A percentile compares a stretch with the other conserved stretches of the same genome.
Evolutionary conservation across 2,888 invertebrate species (phyloP).

Genomic region (Ceraclea dissimilis): DNA sequence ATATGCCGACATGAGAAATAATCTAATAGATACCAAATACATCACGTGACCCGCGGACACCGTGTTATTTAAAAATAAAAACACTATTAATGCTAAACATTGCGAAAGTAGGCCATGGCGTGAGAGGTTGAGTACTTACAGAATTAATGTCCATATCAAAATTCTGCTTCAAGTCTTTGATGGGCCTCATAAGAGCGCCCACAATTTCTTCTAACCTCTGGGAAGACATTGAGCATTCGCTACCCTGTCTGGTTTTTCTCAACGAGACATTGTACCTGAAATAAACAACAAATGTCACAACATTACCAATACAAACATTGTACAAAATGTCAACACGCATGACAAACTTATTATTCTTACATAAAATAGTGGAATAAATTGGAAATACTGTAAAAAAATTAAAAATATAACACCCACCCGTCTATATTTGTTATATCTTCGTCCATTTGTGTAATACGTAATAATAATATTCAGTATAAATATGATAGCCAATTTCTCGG

Average conservation of each 20-base stretch:
- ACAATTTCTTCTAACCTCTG: conserved; percentile 42
- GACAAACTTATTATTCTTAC: background rate
- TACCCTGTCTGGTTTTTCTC: conserved; percentile 41
- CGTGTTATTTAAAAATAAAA: no score
- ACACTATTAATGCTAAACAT: background rate
- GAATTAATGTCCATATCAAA: conserved; percentile 39
- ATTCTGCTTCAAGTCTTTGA: conserved; percentile 39
- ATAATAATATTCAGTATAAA: conserved; percentile 35
- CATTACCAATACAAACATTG: conserved; percentile 21
- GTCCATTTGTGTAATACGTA: conserved; percentile 44
- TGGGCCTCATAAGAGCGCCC: conserved; percentile 43
- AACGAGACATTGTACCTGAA: conserved; percentile 38
- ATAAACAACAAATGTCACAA: conserved; percentile 30
- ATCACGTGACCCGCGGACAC: background rate
- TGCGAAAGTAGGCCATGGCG: background rate
- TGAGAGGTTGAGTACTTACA: conserved; percentile 14
- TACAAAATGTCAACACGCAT: conserved; percentile 17
- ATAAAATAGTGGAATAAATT: conserved; percentile 1
- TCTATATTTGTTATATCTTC: conserved; percentile 31
- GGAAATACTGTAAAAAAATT: background rate
- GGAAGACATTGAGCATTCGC: conserved; percentile 33
- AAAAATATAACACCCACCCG: conserved; percentile 13
- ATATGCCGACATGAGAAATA: no score
- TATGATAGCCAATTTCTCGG: conserved; percentile 18
- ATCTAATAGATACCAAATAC: background rate